Conservation (phyloP, 2,113 vertebrate species). For the Sturnira hondurensis region DNA sequence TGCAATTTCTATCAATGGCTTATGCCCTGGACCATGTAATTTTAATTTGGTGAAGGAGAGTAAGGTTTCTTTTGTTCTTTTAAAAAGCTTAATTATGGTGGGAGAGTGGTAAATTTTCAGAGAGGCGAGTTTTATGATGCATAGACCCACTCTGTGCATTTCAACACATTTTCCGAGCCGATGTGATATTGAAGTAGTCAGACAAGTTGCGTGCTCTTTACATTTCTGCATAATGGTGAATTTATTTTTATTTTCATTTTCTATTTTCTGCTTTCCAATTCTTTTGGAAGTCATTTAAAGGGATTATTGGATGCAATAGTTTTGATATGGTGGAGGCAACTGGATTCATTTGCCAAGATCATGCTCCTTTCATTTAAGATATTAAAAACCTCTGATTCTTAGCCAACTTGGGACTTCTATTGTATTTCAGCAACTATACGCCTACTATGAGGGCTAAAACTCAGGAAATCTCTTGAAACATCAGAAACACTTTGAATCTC, state of each 20-base stretch:
- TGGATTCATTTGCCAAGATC: conserved; percentile 43
- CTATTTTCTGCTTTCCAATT: conserved; percentile 50
- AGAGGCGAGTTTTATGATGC: conserved; percentile 78
- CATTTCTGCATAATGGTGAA: conserved; percentile 47
- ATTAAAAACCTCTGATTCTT: conserved; percentile 50
- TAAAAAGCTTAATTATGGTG: conserved; percentile 77
- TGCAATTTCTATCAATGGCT: conserved; percentile 69
- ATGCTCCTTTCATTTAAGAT: conserved; percentile 49
- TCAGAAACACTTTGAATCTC: not conserved
- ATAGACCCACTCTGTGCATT: conserved; percentile 68
- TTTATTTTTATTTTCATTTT: not conserved
- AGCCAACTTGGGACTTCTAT: conserved; percentile 46
- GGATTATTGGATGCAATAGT: conserved; percentile 62
- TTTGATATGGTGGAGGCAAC: conserved; percentile 54
- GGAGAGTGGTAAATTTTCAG: conserved; percentile 75
- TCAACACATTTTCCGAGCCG: conserved; percentile 38
- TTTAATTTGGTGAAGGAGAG: conserved; percentile 64
- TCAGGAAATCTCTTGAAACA: conserved; percentile 44
- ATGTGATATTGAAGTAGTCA: conserved; percentile 31
- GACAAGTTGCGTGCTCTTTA: conserved; percentile 61
- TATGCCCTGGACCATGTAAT: conserved; percentile 62
- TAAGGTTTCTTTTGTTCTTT: conserved; percentile 73
- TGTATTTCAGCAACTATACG: conserved; percentile 32
- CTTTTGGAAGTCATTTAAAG: conserved; percentile 66
- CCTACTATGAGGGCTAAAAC: conserved; percentile 5